Evolutionary conservation across 2,888 invertebrate genomes (phyloP).

Genomic region (Autographa gamma): DNA sequence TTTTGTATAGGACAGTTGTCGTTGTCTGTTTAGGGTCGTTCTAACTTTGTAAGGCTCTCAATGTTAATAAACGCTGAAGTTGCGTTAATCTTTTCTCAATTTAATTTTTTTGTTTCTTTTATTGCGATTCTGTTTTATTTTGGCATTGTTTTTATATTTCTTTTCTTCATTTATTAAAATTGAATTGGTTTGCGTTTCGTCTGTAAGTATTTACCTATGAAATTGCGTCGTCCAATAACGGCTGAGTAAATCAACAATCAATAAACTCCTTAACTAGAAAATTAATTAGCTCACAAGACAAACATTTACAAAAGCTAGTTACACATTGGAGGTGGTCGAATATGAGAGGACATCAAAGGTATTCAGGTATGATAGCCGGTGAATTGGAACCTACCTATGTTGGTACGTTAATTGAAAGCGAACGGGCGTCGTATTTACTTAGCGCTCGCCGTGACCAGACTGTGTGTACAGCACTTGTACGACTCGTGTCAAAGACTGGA

Average conservation of each 20-base stretch:
- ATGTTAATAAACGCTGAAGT: constrained; percentile 62
- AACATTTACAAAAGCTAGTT: constrained; percentile 67
- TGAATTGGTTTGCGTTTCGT: background rate
- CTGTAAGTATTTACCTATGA: background rate
- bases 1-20: constrained; percentile 67
- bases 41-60: constrained; percentile 46
- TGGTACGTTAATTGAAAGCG: constrained; percentile 83
- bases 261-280: constrained; percentile 21
- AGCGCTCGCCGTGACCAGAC: constrained; percentile 76
- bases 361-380: constrained; percentile 76
- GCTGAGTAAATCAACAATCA: constrained; percentile 16
- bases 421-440: constrained; percentile 79
- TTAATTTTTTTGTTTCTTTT: constrained; percentile 31
- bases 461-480: constrained; percentile 79
- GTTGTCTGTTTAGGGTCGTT: constrained; percentile 59
- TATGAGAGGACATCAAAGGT: constrained; percentile 82
- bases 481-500: constrained; percentile 78
- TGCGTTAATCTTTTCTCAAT: constrained; percentile 53
- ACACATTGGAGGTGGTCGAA: constrained; percentile 66
- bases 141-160: background rate
- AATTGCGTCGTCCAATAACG: background rate
- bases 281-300: constrained; percentile 52
- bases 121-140: constrained; percentile 60
- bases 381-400: constrained; percentile 72
- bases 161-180: background rate